phyloP scores from a whole-genome alignment of 2,113 vertebrate genomes.

The Balaenoptera acutorostrata region DNA sequence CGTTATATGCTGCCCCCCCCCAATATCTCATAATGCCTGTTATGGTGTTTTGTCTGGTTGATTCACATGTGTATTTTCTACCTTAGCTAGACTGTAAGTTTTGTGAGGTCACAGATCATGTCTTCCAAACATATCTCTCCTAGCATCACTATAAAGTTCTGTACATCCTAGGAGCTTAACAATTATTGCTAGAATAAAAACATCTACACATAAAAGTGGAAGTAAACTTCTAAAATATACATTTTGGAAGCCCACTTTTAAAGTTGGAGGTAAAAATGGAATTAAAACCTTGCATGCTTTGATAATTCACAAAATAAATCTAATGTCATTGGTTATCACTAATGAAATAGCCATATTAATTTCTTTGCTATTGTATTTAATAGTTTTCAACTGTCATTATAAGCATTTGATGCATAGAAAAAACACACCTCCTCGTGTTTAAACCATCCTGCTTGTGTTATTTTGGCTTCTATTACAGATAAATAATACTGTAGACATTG shows the following conservation, averaged over 20 bases:
- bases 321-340: neutral
- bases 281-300: neutral
- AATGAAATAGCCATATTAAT: neutral
- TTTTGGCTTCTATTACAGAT: slow-evolving; percentile 61
- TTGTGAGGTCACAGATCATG: neutral
- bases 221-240: slow-evolving; percentile 32
- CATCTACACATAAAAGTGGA: slow-evolving; percentile 5
- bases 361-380: neutral
- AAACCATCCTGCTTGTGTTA: slow-evolving; percentile 51
- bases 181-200: slow-evolving; percentile 16
- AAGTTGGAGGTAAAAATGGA: neutral
- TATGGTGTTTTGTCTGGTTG: neutral
- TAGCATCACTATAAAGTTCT: neutral
- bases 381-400: slow-evolving; percentile 27
- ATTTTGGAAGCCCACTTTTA: neutral
- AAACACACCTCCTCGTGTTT: slow-evolving; percentile 21
- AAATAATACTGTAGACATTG: slow-evolving; percentile 60
- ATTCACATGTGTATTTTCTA: neutral
- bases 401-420: slow-evolving; percentile 48
- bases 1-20: accelerated
- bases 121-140: neutral
- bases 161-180: neutral
- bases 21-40: neutral
- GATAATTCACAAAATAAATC: neutral
- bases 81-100: neutral